phyloP scores from a whole-genome alignment of 2,888 invertebrate species.

The Theodoxus fluviatilis region DNA sequence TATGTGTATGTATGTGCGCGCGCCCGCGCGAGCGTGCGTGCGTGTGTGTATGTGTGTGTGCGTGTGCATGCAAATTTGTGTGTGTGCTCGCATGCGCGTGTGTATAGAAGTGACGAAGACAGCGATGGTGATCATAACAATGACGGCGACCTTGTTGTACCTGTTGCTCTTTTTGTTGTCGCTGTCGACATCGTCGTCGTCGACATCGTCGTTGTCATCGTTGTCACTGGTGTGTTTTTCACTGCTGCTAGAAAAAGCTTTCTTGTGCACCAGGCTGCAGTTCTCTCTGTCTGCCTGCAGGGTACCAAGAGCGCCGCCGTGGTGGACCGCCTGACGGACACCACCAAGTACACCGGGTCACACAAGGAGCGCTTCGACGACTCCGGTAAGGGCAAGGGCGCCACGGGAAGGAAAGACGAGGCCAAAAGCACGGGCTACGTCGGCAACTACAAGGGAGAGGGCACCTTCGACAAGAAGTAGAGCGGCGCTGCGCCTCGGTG shows the following conservation, averaged over 20 bases:
- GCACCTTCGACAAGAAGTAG: constrained; percentile 22
- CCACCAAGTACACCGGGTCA: constrained; percentile 32
- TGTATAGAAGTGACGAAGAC: background rate
- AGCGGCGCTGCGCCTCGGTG: background rate
- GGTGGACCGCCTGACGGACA: constrained; percentile 32
- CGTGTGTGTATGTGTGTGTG: background rate
- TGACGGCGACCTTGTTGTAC: too few species aligned
- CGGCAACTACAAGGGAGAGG: constrained; percentile 29
- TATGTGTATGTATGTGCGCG: constrained; percentile 21
- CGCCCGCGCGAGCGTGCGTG: constrained; percentile 8
- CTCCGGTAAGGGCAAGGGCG: constrained; percentile 31
- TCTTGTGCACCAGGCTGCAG: background rate
- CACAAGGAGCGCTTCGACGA: constrained; percentile 34
- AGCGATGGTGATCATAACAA: too few species aligned
- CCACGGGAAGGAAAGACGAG: constrained; percentile 19
- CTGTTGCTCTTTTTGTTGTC: too few species aligned
- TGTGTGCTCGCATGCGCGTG: background rate
- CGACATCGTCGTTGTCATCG: background rate
- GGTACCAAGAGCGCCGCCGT: constrained; percentile 24
- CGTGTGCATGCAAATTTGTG: background rate
- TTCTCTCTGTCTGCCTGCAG: constrained; percentile 9
- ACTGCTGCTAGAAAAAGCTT: too few species aligned
- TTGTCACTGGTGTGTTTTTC: too few species aligned
- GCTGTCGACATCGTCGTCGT: background rate
- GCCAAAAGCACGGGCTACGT: constrained; percentile 30